These are phyloP conservation scores for Morone chrysops DNA, from an alignment of 2,113 vertebrate genomes.

Conservation along the genomic window DNA sequence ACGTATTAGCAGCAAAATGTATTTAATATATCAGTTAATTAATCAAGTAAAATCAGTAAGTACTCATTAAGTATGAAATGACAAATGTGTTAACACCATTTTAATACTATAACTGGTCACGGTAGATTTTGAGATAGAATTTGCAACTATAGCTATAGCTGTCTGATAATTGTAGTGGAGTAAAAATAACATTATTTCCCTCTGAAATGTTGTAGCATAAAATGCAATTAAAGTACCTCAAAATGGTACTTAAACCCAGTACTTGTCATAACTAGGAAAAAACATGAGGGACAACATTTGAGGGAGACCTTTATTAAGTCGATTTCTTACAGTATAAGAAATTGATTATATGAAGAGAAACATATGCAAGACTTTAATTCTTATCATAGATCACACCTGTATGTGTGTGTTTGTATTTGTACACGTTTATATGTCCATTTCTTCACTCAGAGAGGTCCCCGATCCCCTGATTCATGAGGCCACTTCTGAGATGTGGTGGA, in stretches of 20 bases:
- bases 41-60: too few species aligned
- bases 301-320: conserved; percentile 47
- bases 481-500: conserved; percentile 85
- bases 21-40: background rate
- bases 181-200: background rate
- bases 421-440: conserved; percentile 32
- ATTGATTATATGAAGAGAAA: background rate
- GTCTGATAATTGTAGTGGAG: background rate
- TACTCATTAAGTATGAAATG: background rate
- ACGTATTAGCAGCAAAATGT: background rate
- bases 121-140: too few species aligned
- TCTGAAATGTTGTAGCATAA: background rate
- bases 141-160: background rate
- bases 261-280: background rate
- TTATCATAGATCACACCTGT: conserved; percentile 29
- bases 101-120: background rate
- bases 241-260: background rate
- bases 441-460: background rate
- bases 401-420: conserved; percentile 16
- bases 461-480: conserved; percentile 74
- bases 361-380: background rate
- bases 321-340: conserved; percentile 36
- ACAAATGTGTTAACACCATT: background rate
- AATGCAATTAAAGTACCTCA: background rate
- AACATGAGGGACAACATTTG: background rate